phyloP scores from a whole-genome alignment of 2,113 vertebrate species.

The Antechinus stuartii region DNA sequence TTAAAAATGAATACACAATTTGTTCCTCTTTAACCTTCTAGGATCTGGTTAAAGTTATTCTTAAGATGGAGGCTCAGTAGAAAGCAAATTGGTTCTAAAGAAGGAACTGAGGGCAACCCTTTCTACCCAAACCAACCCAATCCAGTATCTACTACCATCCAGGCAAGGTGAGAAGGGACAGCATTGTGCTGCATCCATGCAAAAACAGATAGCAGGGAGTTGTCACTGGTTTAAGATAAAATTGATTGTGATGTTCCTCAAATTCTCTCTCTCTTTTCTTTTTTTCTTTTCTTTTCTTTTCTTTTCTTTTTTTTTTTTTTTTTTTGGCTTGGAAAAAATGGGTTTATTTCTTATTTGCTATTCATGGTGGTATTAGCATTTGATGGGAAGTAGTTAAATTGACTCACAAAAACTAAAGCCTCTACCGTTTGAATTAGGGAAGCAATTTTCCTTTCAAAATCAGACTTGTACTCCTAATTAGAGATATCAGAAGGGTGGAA shows the following conservation, averaged over 20 bases:
- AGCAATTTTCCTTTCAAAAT: background rate
- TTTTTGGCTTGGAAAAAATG: background rate
- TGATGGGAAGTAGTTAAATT: background rate
- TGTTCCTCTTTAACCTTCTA: background rate
- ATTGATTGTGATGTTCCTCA: background rate
- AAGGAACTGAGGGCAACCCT: background rate
- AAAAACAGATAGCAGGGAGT: background rate
- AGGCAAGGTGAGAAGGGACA: background rate
- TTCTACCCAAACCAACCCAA: background rate
- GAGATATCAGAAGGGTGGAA: background rate
- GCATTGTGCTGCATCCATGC: background rate
- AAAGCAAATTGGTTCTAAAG: background rate
- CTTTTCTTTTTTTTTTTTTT: too few relatives aligned
- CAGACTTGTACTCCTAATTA: background rate
- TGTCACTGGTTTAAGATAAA: background rate
- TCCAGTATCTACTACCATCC: background rate
- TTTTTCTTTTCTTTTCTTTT: too few relatives aligned
- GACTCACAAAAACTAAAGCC: background rate
- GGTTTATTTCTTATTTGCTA: background rate
- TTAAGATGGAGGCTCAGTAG: background rate
- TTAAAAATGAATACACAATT: background rate
- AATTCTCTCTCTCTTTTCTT: background rate
- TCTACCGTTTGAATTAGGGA: background rate
- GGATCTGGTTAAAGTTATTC: background rate
- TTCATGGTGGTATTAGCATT: background rate